Conservation (phyloP, 2,888 invertebrate genomes). For the Ophioninae sp. region DNA sequence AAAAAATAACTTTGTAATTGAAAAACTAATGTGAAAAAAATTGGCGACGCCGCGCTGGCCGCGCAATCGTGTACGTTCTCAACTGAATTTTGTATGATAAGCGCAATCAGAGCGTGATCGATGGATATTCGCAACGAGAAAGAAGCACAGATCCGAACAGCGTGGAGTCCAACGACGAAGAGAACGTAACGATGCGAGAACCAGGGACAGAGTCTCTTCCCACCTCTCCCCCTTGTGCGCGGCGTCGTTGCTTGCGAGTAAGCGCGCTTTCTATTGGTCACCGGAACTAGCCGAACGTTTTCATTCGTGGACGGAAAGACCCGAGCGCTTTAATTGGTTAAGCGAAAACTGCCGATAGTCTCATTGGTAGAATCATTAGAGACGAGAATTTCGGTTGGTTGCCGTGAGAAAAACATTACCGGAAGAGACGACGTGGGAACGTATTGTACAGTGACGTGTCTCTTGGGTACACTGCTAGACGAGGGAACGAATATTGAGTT, state of each 20-base stretch:
- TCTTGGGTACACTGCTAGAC: background rate
- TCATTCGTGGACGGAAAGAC: constrained; percentile 24
- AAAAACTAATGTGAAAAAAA: constrained; percentile 14
- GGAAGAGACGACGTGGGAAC: constrained; percentile 8
- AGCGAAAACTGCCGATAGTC: background rate
- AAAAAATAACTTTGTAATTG: constrained; percentile 9
- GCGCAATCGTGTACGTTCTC: constrained; percentile 15
- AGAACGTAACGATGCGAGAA: constrained; percentile 61
- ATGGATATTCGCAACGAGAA: background rate
- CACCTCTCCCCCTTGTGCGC: background rate
- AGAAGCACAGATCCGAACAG: constrained; percentile 57
- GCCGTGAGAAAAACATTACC: background rate
- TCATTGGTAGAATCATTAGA: constrained; percentile 9
- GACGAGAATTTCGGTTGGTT: constrained; percentile 29
- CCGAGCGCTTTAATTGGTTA: constrained; percentile 8
- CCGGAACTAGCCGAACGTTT: background rate
- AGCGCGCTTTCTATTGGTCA: constrained; percentile 30
- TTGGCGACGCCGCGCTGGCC: constrained; percentile 49
- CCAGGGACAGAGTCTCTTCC: background rate
- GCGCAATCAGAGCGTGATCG: background rate
- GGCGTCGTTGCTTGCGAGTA: background rate
- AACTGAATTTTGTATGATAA: background rate
- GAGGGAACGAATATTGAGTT: background rate
- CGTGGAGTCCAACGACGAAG: constrained; percentile 68
- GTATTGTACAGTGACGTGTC: background rate